Evolutionary conservation across 2,113 vertebrate species (phyloP).

Genomic region (Prinia subflava): DNA sequence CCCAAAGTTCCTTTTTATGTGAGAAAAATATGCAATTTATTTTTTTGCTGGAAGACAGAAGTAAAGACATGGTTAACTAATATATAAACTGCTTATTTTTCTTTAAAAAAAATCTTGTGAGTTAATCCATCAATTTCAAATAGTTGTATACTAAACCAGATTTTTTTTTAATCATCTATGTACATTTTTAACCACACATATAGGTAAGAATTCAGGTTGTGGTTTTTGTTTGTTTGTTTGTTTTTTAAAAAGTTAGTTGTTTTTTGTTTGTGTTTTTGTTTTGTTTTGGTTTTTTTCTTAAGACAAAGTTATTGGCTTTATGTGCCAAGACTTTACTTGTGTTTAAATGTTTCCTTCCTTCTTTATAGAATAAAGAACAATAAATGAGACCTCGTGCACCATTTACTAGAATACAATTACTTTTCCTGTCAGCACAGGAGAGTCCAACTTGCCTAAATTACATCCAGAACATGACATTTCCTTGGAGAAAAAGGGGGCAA

Average conservation of each 20-base stretch:
- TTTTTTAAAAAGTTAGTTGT: no score
- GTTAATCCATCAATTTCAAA: neutral
- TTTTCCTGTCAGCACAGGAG: neutral
- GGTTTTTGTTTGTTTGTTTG: neutral
- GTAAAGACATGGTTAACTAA: neutral
- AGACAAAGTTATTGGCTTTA: neutral
- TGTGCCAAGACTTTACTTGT: neutral
- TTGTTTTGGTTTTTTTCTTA: neutral
- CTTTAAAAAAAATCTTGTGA: neutral
- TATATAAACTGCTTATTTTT: neutral
- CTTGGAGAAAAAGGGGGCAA: accelerated
- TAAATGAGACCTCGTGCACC: neutral
- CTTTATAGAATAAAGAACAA: neutral
- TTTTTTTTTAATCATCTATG: neutral
- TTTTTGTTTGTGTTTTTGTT: neutral
- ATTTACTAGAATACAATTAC: neutral
- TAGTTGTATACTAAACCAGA: neutral
- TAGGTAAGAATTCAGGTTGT: neutral
- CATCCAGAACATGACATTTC: accelerated
- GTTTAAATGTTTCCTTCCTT: neutral
- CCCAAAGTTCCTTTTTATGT: neutral
- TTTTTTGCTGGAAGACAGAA: neutral
- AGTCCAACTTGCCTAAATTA: neutral
- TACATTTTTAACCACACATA: neutral
- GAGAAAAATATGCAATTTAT: neutral